Conservation (phyloP, 2,888 invertebrate species). For the Pecten maximus region DNA sequence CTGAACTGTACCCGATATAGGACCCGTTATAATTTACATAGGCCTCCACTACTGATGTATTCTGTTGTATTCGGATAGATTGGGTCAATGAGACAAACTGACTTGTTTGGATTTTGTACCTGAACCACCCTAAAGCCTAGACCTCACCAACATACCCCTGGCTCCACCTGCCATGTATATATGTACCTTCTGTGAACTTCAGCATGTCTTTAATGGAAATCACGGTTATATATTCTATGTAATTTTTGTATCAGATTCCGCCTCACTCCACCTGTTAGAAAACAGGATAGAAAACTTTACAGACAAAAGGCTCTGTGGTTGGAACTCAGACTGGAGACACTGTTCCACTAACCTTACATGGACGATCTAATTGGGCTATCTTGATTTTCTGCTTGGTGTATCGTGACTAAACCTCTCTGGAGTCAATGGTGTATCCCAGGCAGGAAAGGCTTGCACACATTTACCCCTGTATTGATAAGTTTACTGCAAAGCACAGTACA, state of each 20-base stretch:
- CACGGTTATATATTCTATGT: not conserved
- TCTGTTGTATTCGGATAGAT: not conserved
- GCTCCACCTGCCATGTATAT: conserved; percentile 23
- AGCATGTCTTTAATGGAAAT: not conserved
- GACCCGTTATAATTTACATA: no score
- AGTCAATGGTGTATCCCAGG: not conserved
- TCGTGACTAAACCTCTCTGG: conserved; percentile 16
- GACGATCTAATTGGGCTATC: conserved; percentile 17
- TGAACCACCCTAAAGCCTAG: not conserved
- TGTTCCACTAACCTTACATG: conserved; percentile 27
- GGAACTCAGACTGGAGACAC: conserved; percentile 11
- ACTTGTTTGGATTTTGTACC: not conserved
- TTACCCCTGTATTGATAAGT: not conserved
- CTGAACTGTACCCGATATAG: no score
- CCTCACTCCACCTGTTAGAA: conserved; percentile 19
- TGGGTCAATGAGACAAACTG: not conserved
- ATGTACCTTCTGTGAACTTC: not conserved
- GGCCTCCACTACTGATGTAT: not conserved
- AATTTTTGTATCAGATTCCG: conserved; percentile 32
- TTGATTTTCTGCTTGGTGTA: conserved; percentile 33
- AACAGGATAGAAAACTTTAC: not conserved
- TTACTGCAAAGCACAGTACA: conserved; percentile 19
- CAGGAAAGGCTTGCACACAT: conserved; percentile 20
- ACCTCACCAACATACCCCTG: not conserved
- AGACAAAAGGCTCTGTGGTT: not conserved